Percentiles rank a stretch among this genome's conserved stretches.
Evolutionary conservation across 2,797 vertebrate genomes (phyloP).

Genomic region (Halcyon badia): DNA sequence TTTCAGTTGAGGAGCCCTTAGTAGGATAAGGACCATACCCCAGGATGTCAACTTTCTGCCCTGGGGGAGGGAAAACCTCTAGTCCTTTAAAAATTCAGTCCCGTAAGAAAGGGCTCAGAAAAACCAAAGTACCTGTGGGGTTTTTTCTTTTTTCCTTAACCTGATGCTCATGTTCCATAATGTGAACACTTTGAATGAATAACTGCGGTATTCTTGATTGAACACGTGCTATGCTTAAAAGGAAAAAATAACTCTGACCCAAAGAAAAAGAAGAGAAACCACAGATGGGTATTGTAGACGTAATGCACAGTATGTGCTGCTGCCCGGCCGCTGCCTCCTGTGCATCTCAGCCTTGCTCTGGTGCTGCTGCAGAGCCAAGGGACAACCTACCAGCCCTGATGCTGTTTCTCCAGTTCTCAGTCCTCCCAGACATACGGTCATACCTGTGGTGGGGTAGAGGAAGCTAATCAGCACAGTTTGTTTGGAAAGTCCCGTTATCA

Average conservation of each 20-base stretch:
- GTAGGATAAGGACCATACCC: not conserved
- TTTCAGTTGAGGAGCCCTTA: not conserved
- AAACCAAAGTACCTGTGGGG: not conserved
- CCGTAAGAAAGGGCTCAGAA: not conserved
- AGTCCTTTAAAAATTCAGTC: not conserved
- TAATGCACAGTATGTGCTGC: rapidly evolving
- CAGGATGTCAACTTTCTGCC: not conserved
- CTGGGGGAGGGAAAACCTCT: not conserved
- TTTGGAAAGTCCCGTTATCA: not conserved
- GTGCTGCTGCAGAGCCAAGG: not conserved
- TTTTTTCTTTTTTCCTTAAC: not conserved
- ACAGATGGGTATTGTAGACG: not conserved
- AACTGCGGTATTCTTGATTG: not conserved
- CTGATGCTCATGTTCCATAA: not conserved
- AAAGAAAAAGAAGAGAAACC: not conserved
- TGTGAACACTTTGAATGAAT: not conserved
- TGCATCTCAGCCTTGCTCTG: not conserved
- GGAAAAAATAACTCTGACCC: not conserved
- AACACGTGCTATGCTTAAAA: not conserved
- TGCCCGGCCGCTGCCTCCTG: not conserved
- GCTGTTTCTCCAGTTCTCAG: not conserved
- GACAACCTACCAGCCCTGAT: not conserved
- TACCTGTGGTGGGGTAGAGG: not conserved
- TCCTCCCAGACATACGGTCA: not conserved
- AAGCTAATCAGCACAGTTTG: not conserved